Base-by-base conservation (phyloP, 2,113 vertebrate genomes). In the Heterochromis multidens region DNA sequence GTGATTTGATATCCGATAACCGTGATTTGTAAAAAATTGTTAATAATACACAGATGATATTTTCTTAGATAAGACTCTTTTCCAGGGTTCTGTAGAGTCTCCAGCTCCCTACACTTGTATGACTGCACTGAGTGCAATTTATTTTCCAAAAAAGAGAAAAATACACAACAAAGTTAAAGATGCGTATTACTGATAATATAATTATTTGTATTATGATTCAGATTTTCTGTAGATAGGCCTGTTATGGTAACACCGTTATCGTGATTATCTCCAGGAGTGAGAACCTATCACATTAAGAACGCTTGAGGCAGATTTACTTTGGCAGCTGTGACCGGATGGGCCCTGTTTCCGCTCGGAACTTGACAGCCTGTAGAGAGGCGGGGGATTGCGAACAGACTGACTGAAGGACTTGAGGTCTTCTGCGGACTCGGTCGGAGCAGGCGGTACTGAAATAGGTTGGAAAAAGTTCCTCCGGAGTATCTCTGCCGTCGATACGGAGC, bases 301-400 rank as follows among this genome's bases (percentile, higher is more conserved):
- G 46, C 46, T 46, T 3, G 2, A 72, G 43, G 67, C 25, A 72
- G 43, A 7, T 88, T 91, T 91, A 92, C 4, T 89, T 62, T 89
- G 80, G 83, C 33, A 43, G 57, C 0, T 0, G 0, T 25, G 23
- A 70, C 35, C 93, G 92, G 93, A 94, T 33, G 14, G 80, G 7
- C 0, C 2, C 2, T 0, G 12, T 14, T 21, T 19, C n/a, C 16
- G 2, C 19, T 3, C 3, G 7, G 1, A 16, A 2, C 65, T 77
- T 83, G 87, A 61, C 80, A 3, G n/a, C 43, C 10, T 0, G 59
- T 58, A 49, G 67, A 81, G 87, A 91, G 90, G 93, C 89, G 89
- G 87, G 87, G 89, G 93, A 86, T 84, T 90, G 94, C 25, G 90
- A 91, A 86, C 79, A 49, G 13, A 74, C 17, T 7, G 62, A 58